Conservation (phyloP, 2,797 vertebrate species). For the Benthosema pterotum region DNA sequence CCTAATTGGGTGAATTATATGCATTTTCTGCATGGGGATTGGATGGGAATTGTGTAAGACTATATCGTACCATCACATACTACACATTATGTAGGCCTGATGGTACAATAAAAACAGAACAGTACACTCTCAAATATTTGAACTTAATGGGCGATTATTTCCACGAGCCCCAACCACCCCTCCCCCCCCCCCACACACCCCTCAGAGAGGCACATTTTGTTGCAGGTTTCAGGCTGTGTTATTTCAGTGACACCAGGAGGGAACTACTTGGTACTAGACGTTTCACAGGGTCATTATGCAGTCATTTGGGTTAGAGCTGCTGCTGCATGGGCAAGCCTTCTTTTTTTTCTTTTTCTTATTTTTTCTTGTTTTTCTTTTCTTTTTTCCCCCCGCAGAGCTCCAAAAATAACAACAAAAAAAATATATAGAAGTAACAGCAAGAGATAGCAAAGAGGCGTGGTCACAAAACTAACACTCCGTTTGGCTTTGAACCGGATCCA, state of each 20-base stretch:
- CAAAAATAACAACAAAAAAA: conserved; percentile 3
- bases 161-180: conserved; percentile 49
- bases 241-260: conserved; percentile 58
- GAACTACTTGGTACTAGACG: conserved; percentile 55
- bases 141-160: conserved; percentile 67
- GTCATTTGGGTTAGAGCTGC: conserved; percentile 61
- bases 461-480: conserved; percentile 32
- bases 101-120: conserved; percentile 20
- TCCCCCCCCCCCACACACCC: conserved; percentile 44
- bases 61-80: too few species aligned
- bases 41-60: conserved; percentile 49
- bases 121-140: conserved; percentile 61
- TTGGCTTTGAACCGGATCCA: conserved; percentile 51
- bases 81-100: conserved; percentile 55
- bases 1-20: neutral
- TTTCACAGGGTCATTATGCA: conserved; percentile 65
- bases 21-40: conserved; percentile 13
- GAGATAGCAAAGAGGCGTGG: conserved; percentile 57
- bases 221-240: conserved; percentile 66
- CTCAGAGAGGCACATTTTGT: conserved; percentile 62
- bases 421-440: conserved; percentile 47
- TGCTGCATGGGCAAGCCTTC: conserved; percentile 36
- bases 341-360: conserved; percentile 35
- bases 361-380: conserved; percentile 9
- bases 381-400: conserved; percentile 61